Percentiles rank a stretch among this genome's conserved stretches.
These are phyloP conservation scores for Daubentonia madagascariensis DNA, from an alignment of 2,113 vertebrate genomes.

Conservation along the genomic window DNA sequence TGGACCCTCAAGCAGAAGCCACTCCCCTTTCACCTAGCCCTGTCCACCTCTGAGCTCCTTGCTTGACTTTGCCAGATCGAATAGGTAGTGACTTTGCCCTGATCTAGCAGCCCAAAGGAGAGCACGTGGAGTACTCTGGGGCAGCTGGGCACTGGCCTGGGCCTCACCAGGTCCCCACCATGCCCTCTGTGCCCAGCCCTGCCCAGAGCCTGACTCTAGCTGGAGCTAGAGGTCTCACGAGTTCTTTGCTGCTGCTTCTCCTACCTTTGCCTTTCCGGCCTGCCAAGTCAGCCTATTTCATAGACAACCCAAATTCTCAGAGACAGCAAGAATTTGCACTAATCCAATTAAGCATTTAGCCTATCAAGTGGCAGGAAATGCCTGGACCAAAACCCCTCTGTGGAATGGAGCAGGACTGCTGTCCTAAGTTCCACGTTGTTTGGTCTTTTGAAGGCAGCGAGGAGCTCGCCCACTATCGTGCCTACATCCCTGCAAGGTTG, in stretches of 20 bases:
- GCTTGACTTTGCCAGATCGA: background rate
- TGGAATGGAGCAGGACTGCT: background rate
- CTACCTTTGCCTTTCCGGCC: background rate
- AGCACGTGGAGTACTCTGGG: background rate
- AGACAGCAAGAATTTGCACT: conserved; percentile 27
- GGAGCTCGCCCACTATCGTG: rapidly evolving
- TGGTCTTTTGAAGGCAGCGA: background rate
- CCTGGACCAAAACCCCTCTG: background rate
- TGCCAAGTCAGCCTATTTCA: background rate
- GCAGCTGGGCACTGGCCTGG: background rate
- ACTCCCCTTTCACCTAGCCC: rapidly evolving
- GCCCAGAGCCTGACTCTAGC: background rate
- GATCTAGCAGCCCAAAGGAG: background rate
- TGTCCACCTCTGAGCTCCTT: background rate
- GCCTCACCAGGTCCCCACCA: background rate
- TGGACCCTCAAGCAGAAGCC: background rate
- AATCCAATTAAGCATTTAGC: conserved; percentile 47
- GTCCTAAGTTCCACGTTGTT: background rate
- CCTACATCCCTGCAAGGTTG: background rate
- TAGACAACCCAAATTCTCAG: background rate
- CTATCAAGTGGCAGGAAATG: background rate
- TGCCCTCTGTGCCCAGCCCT: background rate
- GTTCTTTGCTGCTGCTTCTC: background rate
- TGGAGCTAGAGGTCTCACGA: background rate
- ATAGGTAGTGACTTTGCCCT: background rate